Evolutionary conservation across 2,797 vertebrate species (phyloP).

Genomic region (Lepus townsendii): DNA sequence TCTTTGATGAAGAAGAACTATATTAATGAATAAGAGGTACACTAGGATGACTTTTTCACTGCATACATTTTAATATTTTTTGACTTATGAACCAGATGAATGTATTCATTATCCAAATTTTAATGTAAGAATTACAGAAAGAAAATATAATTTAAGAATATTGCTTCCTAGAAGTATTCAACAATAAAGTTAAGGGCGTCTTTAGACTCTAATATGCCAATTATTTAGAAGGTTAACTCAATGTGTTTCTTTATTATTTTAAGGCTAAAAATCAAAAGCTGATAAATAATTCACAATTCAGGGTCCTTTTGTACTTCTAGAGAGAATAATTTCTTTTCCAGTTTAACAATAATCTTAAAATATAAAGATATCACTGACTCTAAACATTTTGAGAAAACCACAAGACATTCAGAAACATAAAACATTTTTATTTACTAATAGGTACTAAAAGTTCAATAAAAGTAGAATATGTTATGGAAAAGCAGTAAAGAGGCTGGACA

Average conservation of each 20-base stretch:
- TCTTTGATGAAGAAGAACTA: neutral
- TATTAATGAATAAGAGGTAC: neutral
- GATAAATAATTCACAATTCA: conserved; percentile 42
- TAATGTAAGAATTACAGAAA: conserved; percentile 54
- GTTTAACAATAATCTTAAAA: conserved; percentile 53
- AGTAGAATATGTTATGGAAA: conserved; percentile 26
- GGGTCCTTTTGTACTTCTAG: neutral
- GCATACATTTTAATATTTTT: conserved; percentile 31
- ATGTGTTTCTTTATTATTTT: conserved; percentile 34
- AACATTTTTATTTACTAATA: conserved; percentile 28
- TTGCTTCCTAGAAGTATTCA: neutral
- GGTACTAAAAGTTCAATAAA: conserved; percentile 33
- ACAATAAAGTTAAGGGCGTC: conserved; percentile 29
- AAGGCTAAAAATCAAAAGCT: conserved; percentile 52
- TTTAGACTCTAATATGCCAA: neutral
- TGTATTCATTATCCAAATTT: conserved; percentile 53
- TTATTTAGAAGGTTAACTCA: conserved; percentile 22
- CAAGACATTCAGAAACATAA: conserved; percentile 25
- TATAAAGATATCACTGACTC: conserved; percentile 27
- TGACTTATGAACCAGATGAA: conserved; percentile 55
- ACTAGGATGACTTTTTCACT: conserved; percentile 5
- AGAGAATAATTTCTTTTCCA: conserved; percentile 9
- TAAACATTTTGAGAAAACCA: neutral
- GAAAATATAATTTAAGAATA: conserved; percentile 14
- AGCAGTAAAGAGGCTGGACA: neutral